A percentile compares a stretch with the other conserved stretches of the same genome.
These are phyloP conservation scores for Polyommatus iphigenia DNA, from an alignment of 2,888 invertebrate genomes.

Conservation along the genomic window DNA sequence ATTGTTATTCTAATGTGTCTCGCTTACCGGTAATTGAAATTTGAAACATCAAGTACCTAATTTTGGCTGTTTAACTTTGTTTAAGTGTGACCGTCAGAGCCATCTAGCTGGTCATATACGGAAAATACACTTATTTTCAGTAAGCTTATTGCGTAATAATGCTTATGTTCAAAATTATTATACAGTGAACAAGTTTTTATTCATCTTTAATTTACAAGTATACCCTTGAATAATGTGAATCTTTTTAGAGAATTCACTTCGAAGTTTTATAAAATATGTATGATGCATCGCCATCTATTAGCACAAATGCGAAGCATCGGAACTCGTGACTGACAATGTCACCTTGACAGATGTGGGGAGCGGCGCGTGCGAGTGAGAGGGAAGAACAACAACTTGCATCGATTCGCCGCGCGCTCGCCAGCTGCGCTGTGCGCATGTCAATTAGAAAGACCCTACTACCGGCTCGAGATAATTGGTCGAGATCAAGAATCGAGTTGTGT, in stretches of 20 bases:
- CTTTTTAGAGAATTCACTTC: background rate
- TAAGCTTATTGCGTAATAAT: background rate
- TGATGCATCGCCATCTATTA: constrained; percentile 67
- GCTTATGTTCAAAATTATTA: background rate
- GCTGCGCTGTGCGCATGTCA: constrained; percentile 61
- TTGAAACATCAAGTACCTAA: no score
- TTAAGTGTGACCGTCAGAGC: background rate
- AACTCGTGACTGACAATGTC: constrained; percentile 44
- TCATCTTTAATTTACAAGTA: background rate
- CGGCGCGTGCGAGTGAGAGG: constrained; percentile 52
- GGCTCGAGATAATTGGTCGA: constrained; percentile 48
- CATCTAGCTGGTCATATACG: background rate
- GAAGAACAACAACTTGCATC: constrained; percentile 74
- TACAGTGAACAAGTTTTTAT: background rate
- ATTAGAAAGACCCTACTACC: constrained; percentile 51
- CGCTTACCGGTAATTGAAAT: no score
- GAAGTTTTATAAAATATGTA: constrained; percentile 41
- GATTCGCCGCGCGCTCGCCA: constrained; percentile 64
- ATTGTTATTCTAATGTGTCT: no score
- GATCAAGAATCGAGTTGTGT: background rate
- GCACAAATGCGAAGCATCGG: constrained; percentile 52
- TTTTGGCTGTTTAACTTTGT: background rate
- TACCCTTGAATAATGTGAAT: background rate
- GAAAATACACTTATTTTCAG: background rate
- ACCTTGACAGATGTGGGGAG: constrained; percentile 48